Conservation (phyloP, 2,888 invertebrate genomes). For the Vanessa cardui region DNA sequence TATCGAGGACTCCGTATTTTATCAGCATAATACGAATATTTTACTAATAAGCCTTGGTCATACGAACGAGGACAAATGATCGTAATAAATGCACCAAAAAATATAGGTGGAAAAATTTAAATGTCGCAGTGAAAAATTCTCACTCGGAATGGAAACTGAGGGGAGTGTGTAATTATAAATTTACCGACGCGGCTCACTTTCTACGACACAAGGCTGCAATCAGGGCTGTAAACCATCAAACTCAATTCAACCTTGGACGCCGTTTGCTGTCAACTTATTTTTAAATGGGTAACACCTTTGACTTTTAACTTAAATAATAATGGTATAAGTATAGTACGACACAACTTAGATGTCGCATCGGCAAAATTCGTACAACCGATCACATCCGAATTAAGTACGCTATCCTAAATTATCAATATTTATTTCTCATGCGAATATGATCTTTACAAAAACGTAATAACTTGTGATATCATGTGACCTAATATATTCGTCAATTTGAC, state of each 20-base stretch:
- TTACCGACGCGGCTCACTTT: slow-evolving; percentile 16
- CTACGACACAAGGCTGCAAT: not conserved
- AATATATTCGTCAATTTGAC: no score
- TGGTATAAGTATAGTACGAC: no score
- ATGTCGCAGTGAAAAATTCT: slow-evolving; percentile 20
- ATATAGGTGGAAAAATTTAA: slow-evolving; percentile 12
- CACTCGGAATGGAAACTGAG: slow-evolving; percentile 25
- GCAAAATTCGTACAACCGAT: no score
- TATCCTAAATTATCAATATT: no score
- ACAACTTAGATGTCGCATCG: no score
- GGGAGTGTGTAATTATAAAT: slow-evolving; percentile 23
- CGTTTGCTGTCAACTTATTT: not conserved
- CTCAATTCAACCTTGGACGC: not conserved
- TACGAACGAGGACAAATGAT: slow-evolving; percentile 8
- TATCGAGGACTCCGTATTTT: no score
- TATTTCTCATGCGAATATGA: no score
- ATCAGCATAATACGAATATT: not conserved
- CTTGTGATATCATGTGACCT: no score
- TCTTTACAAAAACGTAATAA: no score
- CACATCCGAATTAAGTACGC: no score
- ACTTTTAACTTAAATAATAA: no score
- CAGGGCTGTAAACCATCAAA: slow-evolving; percentile 13
- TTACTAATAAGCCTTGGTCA: not conserved
- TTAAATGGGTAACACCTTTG: no score
- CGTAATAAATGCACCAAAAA: slow-evolving; percentile 13